phyloP scores from a whole-genome alignment of 2,888 invertebrate species.

The Microdon myrmicae region DNA sequence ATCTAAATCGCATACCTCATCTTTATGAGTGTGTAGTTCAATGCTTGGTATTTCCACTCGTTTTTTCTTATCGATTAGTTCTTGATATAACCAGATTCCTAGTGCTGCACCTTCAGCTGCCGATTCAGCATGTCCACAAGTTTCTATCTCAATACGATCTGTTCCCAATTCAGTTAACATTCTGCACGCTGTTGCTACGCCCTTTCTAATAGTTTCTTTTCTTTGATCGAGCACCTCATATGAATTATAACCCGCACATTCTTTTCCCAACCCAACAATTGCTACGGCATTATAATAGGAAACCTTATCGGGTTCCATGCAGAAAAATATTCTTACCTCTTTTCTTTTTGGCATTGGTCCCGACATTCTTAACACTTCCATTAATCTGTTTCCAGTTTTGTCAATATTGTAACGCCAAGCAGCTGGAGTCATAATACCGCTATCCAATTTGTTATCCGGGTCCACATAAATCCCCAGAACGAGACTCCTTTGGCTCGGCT shows the following conservation, averaged over 20 bases:
- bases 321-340: slow-evolving; percentile 74
- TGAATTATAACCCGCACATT: slow-evolving; percentile 74
- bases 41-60: slow-evolving; percentile 59
- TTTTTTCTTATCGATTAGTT: slow-evolving; percentile 57
- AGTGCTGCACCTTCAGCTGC: slow-evolving; percentile 82
- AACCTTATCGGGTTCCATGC: slow-evolving; percentile 69
- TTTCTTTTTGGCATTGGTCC: slow-evolving; percentile 69
- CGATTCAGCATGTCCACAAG: slow-evolving; percentile 79
- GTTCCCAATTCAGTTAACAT: slow-evolving; percentile 70
- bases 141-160: slow-evolving; percentile 75
- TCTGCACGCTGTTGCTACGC: slow-evolving; percentile 72
- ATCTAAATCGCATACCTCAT: slow-evolving; percentile 74
- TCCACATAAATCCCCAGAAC: slow-evolving; percentile 74
- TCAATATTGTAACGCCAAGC: slow-evolving; percentile 72
- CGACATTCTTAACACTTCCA: slow-evolving; percentile 69
- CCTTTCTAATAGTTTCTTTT: slow-evolving; percentile 78
- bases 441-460: slow-evolving; percentile 69
- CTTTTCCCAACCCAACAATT: slow-evolving; percentile 79
- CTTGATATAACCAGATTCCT: slow-evolving; percentile 77
- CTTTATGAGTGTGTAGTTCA: slow-evolving; percentile 70
- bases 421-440: slow-evolving; percentile 72
- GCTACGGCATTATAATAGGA: slow-evolving; percentile 73
- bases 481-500: slow-evolving; percentile 67
- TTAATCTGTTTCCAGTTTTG: slow-evolving; percentile 69
- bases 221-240: slow-evolving; percentile 79